Evolutionary conservation across 2,113 vertebrate genomes (phyloP).

Genomic region (Dromas ardeola): DNA sequence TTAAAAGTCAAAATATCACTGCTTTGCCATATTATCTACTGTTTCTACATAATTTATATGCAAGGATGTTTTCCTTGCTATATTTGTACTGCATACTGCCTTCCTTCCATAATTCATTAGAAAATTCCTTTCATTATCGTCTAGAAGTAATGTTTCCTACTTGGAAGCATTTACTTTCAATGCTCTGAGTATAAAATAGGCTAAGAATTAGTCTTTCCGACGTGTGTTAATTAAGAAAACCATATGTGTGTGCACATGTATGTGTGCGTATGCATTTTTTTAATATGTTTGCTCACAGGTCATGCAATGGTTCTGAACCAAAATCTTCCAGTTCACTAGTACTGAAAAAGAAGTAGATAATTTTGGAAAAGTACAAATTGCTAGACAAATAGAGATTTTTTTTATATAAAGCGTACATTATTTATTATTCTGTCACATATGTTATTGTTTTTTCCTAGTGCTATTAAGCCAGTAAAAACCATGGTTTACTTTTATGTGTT

Average conservation of each 20-base stretch:
- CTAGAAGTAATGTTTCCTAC: background rate
- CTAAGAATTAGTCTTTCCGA: background rate
- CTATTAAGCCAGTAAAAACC: background rate
- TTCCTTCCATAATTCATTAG: background rate
- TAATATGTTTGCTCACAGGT: background rate
- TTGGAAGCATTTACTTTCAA: background rate
- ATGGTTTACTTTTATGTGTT: background rate
- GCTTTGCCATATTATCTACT: background rate
- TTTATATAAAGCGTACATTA: background rate
- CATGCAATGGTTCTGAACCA: background rate
- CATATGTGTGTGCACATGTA: background rate
- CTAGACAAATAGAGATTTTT: background rate
- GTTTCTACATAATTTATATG: background rate
- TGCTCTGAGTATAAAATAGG: background rate
- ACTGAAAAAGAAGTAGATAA: background rate
- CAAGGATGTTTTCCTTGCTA: background rate
- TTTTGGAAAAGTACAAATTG: background rate
- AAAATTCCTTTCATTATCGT: background rate
- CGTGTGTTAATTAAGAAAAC: background rate
- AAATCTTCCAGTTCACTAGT: background rate
- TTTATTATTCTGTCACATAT: background rate
- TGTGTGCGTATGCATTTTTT: background rate
- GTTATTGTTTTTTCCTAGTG: background rate
- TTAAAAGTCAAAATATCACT: background rate
- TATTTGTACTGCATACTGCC: background rate